phyloP scores from a whole-genome alignment of 2,888 invertebrate species.

The Cybosia mesomella region DNA sequence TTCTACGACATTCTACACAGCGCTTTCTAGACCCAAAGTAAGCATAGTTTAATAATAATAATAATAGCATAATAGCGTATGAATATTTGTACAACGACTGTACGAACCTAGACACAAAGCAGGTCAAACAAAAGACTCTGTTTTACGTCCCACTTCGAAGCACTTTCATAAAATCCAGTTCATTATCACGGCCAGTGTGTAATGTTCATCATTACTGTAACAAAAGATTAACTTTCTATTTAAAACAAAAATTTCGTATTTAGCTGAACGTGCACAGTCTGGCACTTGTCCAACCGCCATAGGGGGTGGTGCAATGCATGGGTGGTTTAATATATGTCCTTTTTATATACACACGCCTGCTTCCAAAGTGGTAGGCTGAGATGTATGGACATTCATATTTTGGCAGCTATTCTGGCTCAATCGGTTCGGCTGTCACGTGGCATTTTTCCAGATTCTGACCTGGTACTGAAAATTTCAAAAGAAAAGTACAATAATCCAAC shows the following conservation, averaged over 20 bases:
- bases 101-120: constrained; percentile 26
- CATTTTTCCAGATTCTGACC: background rate
- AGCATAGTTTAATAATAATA: too few species aligned
- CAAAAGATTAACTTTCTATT: constrained; percentile 57
- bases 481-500: constrained; percentile 1
- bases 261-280: constrained; percentile 48
- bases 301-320: constrained; percentile 47
- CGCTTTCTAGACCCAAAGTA: too few species aligned
- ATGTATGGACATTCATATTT: background rate
- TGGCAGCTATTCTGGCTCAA: background rate
- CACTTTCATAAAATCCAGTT: constrained; percentile 48
- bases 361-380: background rate
- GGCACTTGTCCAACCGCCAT: constrained; percentile 57
- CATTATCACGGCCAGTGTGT: constrained; percentile 51
- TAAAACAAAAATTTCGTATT: constrained; percentile 52
- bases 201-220: constrained; percentile 51
- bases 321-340: constrained; percentile 27
- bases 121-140: constrained; percentile 26
- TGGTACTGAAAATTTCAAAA: background rate
- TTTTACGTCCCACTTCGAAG: constrained; percentile 34
- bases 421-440: background rate
- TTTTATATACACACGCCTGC: constrained; percentile 8
- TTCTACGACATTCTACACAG: too few species aligned
- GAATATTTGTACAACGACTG: background rate
- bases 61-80: too few species aligned